phyloP scores from a whole-genome alignment of 1,140 invertebrate genomes.

The Lycorma delicatula region DNA sequence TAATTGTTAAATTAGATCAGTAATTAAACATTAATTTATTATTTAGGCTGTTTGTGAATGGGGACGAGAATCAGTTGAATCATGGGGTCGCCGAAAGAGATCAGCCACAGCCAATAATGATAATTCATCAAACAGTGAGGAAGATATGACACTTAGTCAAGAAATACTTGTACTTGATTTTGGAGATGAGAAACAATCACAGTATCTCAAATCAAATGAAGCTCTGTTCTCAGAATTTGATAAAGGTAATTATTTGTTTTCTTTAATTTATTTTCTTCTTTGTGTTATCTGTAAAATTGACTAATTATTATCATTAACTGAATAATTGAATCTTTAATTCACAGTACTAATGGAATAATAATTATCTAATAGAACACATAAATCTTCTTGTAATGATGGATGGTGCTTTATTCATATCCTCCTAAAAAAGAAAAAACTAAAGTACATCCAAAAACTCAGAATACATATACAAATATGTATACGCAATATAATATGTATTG shows the following conservation, averaged over 20 bases:
- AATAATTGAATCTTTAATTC: conserved; percentile 16
- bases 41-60: conserved; percentile 81
- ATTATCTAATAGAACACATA: too few species aligned
- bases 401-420: too few species aligned
- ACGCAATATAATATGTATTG: too few species aligned
- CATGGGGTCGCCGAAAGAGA: conserved; percentile 81
- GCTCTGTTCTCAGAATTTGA: conserved; percentile 63
- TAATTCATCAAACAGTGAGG: conserved; percentile 50
- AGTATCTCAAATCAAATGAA: conserved; percentile 62
- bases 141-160: conserved; percentile 88
- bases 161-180: conserved; percentile 88
- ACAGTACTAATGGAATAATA: too few species aligned
- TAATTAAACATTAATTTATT: too few species aligned
- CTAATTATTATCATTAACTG: too few species aligned
- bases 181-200: conserved; percentile 76
- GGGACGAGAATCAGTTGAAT: conserved; percentile 78
- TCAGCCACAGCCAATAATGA: conserved; percentile 45
- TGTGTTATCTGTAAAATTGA: too few species aligned
- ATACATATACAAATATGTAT: too few species aligned
- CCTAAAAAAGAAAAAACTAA: too few species aligned
- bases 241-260: conserved; percentile 44
- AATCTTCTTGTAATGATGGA: too few species aligned
- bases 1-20: too few species aligned
- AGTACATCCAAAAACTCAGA: too few species aligned
- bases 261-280: conserved; percentile 3